Conservation (phyloP, 1,140 invertebrate species). For the Sitobion miscanthi region DNA sequence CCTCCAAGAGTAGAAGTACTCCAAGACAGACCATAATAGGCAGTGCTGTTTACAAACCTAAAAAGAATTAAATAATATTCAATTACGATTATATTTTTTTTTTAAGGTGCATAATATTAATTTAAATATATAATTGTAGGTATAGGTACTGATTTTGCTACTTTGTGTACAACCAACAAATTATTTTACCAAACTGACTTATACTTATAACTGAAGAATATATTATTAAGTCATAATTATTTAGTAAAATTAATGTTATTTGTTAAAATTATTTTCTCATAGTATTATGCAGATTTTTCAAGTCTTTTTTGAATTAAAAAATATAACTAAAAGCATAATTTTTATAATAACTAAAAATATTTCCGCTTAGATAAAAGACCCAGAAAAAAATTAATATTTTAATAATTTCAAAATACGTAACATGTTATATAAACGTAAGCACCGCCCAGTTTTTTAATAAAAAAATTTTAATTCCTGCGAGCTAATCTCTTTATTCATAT, state of each 20-base stretch:
- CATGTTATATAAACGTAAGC: background rate
- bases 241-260: too few species aligned
- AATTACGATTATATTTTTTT: background rate
- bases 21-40: slow-evolving; percentile 84
- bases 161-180: background rate
- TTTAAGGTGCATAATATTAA: background rate
- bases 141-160: background rate
- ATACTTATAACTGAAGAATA: background rate
- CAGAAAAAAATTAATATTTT: background rate
- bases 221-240: background rate
- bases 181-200: background rate
- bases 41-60: slow-evolving; percentile 79
- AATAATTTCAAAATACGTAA: too few species aligned
- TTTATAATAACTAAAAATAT: background rate
- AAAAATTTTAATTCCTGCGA: background rate
- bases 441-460: background rate
- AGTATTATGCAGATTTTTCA: too few species aligned
- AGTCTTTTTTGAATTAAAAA: background rate
- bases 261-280: too few species aligned
- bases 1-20: slow-evolving; percentile 77
- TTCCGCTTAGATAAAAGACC: background rate
- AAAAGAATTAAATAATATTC: slow-evolving; percentile 59
- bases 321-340: background rate
- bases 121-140: background rate
- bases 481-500: background rate